Conservation (phyloP, 2,888 invertebrate species). For the Magallana nippona region DNA sequence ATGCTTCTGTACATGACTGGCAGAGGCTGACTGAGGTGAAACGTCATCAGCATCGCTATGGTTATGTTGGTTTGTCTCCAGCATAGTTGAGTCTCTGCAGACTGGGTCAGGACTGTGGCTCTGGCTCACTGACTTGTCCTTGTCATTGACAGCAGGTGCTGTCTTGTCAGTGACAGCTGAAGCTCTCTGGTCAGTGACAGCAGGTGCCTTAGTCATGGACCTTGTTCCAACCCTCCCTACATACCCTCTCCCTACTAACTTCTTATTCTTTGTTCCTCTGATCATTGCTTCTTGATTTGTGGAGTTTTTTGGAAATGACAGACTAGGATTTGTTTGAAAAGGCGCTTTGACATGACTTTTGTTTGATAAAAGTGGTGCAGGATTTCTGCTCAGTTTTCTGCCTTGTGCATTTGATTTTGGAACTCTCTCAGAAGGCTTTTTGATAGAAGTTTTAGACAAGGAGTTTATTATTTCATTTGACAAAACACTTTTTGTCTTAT, state of each 20-base stretch:
- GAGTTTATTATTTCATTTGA: conserved; percentile 10
- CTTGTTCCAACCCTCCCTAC: neutral
- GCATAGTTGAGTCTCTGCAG: too few relatives aligned
- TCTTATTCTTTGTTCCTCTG: conserved; percentile 20
- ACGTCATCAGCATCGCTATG: too few relatives aligned
- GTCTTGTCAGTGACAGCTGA: neutral
- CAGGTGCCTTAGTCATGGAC: neutral
- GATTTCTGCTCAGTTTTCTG: neutral
- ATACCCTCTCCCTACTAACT: neutral
- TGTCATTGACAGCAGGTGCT: neutral
- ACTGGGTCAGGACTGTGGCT: too few relatives aligned
- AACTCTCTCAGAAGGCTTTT: conserved; percentile 1
- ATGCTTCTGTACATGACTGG: neutral
- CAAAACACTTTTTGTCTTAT: neutral
- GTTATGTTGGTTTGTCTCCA: too few relatives aligned
- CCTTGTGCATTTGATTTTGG: conserved; percentile 17
- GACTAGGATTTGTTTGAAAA: conserved; percentile 67
- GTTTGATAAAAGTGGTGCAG: conserved; percentile 38
- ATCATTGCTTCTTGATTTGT: conserved; percentile 38
- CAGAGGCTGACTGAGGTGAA: too few relatives aligned
- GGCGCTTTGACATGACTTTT: conserved; percentile 67
- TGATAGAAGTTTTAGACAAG: neutral
- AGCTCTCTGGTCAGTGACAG: neutral
- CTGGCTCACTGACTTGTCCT: neutral
- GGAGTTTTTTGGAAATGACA: conserved; percentile 55